Conservation (phyloP, 2,113 vertebrate species). For the Apaloderma vittatum region DNA sequence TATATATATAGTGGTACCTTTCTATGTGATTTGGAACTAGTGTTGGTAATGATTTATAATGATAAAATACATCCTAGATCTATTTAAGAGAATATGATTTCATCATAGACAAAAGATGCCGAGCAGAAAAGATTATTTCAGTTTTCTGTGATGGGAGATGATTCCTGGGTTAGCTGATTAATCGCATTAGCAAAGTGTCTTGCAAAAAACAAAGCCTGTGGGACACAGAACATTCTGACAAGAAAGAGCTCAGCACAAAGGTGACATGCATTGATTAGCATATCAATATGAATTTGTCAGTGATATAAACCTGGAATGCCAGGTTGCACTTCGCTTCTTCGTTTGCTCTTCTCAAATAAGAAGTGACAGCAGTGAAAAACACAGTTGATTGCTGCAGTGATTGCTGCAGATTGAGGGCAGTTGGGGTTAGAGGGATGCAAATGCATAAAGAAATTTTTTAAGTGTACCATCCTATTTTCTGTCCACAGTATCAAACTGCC, state of each 20-base stretch:
- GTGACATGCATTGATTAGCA: conserved; percentile 31
- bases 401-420: background rate
- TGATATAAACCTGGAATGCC: conserved; percentile 4
- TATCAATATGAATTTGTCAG: conserved; percentile 49
- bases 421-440: background rate
- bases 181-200: background rate
- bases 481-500: background rate
- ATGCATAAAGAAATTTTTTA: background rate
- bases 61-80: background rate
- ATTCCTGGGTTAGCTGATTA: conserved; percentile 18
- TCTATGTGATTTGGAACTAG: background rate
- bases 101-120: background rate
- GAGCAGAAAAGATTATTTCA: background rate
- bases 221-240: background rate
- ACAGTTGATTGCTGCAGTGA: background rate
- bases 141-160: background rate
- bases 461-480: background rate
- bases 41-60: background rate
- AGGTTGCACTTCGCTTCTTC: background rate
- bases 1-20: background rate
- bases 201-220: background rate
- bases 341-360: conserved; percentile 18
- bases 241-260: background rate
- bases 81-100: background rate
- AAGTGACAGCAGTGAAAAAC: conserved; percentile 32